Evolutionary conservation across 2,113 vertebrate species (phyloP), one percentile per base, ranked within the genome.

Genomic region (Suricata suricatta): DNA sequence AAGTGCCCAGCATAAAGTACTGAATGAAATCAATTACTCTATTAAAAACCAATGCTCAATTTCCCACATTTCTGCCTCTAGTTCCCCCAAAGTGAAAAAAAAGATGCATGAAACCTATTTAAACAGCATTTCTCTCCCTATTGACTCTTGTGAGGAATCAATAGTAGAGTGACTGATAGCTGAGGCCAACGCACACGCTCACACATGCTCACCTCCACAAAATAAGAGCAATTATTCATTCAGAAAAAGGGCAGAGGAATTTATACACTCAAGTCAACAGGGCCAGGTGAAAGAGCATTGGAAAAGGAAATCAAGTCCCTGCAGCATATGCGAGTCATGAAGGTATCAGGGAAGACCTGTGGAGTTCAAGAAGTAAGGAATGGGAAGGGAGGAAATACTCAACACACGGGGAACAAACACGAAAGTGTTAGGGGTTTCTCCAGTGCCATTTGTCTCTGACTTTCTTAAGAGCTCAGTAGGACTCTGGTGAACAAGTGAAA

Each of bases 51-150:
- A 83, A 41, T 7, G 14, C 74, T 52, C 35, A 33, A 7, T 14
- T 57, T 90, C 41, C 41, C 74, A 83, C 35, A 38, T 68, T 88
- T 63, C 95, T 83, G 63, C 41, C 8, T 83, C 50, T 35, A 50
- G 50, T 76, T 31, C 23, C 21, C 44, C 17, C 2, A 93, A 57
- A 86, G 16, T 69, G 27, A 44, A 50, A 80, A 50, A 52, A 69
- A 31, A 74, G 31, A 47, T 33, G 27, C 60, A 47, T 44, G 38
- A 71, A 80, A 66, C 19, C 44, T 95, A 80, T 71, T 68, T 81
- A 66, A 81, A 84, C 13, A 90, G 41, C 33, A 64, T 94, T 96
- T 92, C 76, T 96, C 69, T 92, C 77, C 64, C 41, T 64, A 31
- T 68, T 63, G 64, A 85, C 57, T 95, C 94, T 10, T 54, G 41